Evolutionary conservation across 2,113 vertebrate genomes (phyloP).

Genomic region (Chionis minor): DNA sequence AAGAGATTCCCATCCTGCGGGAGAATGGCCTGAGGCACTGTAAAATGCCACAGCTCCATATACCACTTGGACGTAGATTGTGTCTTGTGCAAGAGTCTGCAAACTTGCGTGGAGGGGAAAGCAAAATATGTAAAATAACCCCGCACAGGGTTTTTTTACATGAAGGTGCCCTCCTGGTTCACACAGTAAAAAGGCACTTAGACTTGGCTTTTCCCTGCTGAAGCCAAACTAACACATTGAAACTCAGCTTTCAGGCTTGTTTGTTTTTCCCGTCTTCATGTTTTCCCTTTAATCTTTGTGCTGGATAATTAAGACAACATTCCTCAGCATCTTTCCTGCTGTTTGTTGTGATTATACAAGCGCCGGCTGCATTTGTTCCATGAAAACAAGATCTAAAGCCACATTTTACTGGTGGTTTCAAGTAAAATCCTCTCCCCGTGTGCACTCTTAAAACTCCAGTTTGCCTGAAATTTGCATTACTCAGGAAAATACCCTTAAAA

Average conservation of each 20-base stretch:
- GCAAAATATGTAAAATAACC: not conserved
- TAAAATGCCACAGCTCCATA: not conserved
- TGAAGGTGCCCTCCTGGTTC: not conserved
- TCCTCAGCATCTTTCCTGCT: constrained; percentile 43
- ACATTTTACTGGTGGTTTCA: not conserved
- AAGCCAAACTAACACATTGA: not conserved
- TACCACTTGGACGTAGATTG: not conserved
- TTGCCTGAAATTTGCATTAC: not conserved
- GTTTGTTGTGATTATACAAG: constrained; percentile 22
- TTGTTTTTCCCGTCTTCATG: not conserved
- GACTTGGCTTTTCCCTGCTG: not conserved
- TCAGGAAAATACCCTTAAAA: not conserved
- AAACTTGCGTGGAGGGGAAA: not conserved
- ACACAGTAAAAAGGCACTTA: not conserved
- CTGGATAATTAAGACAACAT: constrained; percentile 29
- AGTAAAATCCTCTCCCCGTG: fast-evolving
- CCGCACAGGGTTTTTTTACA: not conserved
- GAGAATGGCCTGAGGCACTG: not conserved
- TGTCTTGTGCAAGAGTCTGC: not conserved
- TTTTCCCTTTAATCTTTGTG: constrained; percentile 24
- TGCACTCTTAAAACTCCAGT: not conserved
- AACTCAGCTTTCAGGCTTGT: not conserved
- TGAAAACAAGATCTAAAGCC: not conserved
- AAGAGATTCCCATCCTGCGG: not conserved
- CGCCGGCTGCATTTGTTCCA: not conserved